A percentile compares a stretch with the other conserved stretches of the same genome.
Conservation (phyloP, 2,797 vertebrate species). For the Pogoniulus pusillus region DNA sequence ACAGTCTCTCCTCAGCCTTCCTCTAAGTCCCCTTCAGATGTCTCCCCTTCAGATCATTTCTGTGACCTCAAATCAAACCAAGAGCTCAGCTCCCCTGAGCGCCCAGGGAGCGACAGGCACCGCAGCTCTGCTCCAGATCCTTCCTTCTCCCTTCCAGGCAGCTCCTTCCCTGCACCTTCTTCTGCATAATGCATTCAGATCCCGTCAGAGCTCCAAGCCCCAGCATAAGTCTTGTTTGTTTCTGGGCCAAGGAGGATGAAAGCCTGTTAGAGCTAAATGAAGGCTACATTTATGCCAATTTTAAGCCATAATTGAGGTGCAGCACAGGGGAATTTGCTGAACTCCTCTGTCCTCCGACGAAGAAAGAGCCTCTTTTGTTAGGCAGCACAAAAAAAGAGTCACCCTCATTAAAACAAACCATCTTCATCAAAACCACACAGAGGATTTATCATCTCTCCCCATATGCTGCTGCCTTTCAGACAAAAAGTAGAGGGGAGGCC, state of each 20-base stretch:
- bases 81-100: rapidly evolving
- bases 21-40: no score
- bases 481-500: neutral
- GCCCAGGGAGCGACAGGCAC: neutral
- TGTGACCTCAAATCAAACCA: neutral
- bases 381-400: neutral
- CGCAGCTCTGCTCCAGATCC: neutral
- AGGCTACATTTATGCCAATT: conserved; percentile 34
- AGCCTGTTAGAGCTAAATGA: conserved; percentile 27
- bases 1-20: no score
- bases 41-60: no score
- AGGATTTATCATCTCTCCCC: conserved; percentile 33
- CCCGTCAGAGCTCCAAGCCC: neutral
- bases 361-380: neutral
- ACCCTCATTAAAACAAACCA: neutral
- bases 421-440: conserved; percentile 2
- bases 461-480: neutral
- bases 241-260: conserved; percentile 46
- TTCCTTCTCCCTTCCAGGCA: neutral
- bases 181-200: neutral
- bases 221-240: neutral
- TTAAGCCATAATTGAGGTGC: conserved; percentile 51
- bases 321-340: conserved; percentile 12
- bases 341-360: conserved; percentile 15
- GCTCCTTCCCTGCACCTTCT: neutral